Base-by-base conservation (phyloP, 92 coral and sea anemone species). In the Palythoa heliodiscus region DNA sequence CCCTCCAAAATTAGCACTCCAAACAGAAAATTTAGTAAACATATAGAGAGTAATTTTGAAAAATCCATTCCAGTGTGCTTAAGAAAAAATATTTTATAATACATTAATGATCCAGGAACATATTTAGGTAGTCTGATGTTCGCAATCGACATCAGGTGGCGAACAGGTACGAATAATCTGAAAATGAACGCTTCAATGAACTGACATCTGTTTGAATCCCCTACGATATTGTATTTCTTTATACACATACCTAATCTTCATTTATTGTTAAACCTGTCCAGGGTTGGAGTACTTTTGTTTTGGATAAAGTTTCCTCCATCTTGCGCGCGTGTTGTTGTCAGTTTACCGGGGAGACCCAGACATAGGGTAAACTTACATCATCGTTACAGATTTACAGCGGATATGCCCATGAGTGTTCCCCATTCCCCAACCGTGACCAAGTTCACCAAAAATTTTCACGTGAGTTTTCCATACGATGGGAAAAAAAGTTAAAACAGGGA, bases 121-220 rank as follows among this genome's bases (percentile, higher is more conserved):
- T 87, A 92, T 91, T 92, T 94, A 94, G 76, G 76, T 76, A 94
- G 93, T 94, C 98, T 94, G 98, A 94, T 90, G 90, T 91, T 73
- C 89, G 67, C 66, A 47, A 43, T 39, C 68, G 72, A 16, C 55
- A 68, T 80, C 90, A 66, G 89, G 89, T 86, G 92, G 92, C 54
- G 11, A 86, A 82, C 98, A 94, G 98, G 98, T 92, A 55, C 72
- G 50, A 77, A 88, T 76, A 89, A 60, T 78, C 68, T 13, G 66
- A 13, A 35, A 37, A 23, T 77, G 52, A 87, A 90, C 93, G 93
- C 93, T 90, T 87, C 88, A 87, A 23, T 90, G 88, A 87, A 70
- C 72, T 47, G 55, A 43, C 55, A 48, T 10, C 35, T 69, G 8
- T 43, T 57, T 11, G 64, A 57, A 12, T 24, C 11, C 16, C 43